phyloP scores from a whole-genome alignment of 2,888 invertebrate species.

The Drosophila phalerata region DNA sequence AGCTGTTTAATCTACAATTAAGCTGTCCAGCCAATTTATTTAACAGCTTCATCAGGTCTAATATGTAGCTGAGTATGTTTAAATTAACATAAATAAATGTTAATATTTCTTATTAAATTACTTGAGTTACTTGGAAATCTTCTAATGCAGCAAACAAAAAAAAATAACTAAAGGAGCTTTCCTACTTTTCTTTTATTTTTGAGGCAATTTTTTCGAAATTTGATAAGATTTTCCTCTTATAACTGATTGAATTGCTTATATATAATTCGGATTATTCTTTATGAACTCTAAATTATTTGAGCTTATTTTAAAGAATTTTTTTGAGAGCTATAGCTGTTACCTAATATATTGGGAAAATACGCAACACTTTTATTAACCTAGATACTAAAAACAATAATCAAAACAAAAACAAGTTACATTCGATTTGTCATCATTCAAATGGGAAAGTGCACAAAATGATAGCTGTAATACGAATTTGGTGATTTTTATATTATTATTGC shows the following conservation, averaged over 20 bases:
- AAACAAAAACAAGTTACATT: conserved; percentile 1
- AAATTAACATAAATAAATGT: conserved; percentile 22
- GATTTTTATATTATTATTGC: conserved; percentile 10
- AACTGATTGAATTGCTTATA: not conserved
- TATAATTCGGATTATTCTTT: not conserved
- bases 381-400: no score
- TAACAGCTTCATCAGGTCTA: conserved; percentile 9
- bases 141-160: conserved; percentile 49
- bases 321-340: not conserved
- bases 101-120: conserved; percentile 10
- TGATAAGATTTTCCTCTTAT: not conserved
- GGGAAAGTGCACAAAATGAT: conserved; percentile 19
- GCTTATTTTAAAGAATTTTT: not conserved
- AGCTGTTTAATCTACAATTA: conserved; percentile 11
- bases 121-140: conserved; percentile 68
- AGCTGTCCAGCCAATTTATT: conserved; percentile 8
- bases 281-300: not conserved
- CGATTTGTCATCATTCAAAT: conserved; percentile 2
- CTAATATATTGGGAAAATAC: no score
- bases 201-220: no score
- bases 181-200: not conserved
- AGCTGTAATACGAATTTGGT: conserved; percentile 11
- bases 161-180: conserved; percentile 46
- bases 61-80: conserved; percentile 1
- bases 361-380: not conserved